Percentiles rank a stretch among this genome's conserved stretches.
Conservation (phyloP, 2,797 vertebrate species). For the Onychomys leucogaster region DNA sequence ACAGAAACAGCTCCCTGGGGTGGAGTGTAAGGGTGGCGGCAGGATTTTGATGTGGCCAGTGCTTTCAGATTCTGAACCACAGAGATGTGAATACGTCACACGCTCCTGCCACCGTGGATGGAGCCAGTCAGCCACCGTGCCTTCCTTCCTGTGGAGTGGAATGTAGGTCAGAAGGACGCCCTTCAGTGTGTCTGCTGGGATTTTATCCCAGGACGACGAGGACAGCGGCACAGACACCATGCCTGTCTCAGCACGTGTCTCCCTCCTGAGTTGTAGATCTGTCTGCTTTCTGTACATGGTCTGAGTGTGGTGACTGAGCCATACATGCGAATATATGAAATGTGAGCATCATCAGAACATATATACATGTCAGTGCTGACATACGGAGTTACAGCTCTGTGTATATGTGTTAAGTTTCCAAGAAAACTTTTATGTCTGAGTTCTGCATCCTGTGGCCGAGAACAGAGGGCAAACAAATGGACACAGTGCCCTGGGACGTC, state of each 20-base stretch:
- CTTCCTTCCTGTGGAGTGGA: not conserved
- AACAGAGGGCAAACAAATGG: not conserved
- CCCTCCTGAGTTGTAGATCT: not conserved
- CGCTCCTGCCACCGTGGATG: not conserved
- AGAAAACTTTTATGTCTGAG: not conserved
- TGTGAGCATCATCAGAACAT: not conserved
- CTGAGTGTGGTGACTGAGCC: not conserved
- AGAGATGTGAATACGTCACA: not conserved
- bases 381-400: not conserved
- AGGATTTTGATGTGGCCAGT: not conserved
- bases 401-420: slow-evolving; percentile 11
- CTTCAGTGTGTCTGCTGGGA: not conserved
- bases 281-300: not conserved
- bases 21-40: not conserved
- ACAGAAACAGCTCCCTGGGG: not conserved
- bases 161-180: not conserved
- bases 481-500: not conserved
- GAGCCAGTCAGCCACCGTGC: not conserved
- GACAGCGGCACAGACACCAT: no score
- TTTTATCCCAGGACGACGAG: not conserved
- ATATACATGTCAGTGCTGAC: not conserved
- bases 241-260: not conserved
- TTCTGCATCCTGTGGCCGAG: not conserved
- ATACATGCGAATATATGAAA: not conserved
- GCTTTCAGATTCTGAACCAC: not conserved